Base-by-base conservation (phyloP, 2,797 vertebrate genomes). In the Sciurus carolinensis region DNA sequence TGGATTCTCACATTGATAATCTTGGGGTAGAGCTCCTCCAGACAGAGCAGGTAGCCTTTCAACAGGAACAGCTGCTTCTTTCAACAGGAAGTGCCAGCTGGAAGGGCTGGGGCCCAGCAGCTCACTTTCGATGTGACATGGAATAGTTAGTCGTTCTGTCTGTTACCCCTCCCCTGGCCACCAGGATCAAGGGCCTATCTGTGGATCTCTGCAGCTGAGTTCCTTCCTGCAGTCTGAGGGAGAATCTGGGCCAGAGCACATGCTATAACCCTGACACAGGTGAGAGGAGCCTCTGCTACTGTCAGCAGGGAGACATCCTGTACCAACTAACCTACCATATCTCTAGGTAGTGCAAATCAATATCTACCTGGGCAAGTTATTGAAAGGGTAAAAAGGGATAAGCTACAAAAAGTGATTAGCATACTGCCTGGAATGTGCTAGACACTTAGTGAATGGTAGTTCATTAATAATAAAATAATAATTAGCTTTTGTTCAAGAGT, bases 11-110 rank as follows among this genome's bases (percentile, higher is more conserved):
- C 0, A 20, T 52, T 67, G 33, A 26, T 7, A 4, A 4, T 66
- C 44, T 66, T 54, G 3, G 20, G 1, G 0, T 8, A 22, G 59
- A 28, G n/a, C 33, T 22, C 0, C 66, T 13, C 6, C 28, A 84
- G 54, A 12, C 18, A 14, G 62, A 73, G 73, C 9, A 50, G 24
- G 17, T 0, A 1, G 30, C 75, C 64, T 39, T 39, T 39, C 39
- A 39, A 39, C 39, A 39, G 39, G 39, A 22, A 5, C 50, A 82
- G 62, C 4, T 1, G 54, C 47, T 75, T 67, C 52, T 89, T 11
- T 9, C n/a, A 57, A 54, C 30, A n/a, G 57, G 36, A 93, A 80
- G 26, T 39, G 17, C 39, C 39, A 28, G n/a, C 44, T 11, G 39
- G 36, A 62, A 73, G 42, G 79, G 24, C 39, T 9, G 44, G 42